phyloP scores from a whole-genome alignment of 2,797 vertebrate species.

The Australoheros facetus region DNA sequence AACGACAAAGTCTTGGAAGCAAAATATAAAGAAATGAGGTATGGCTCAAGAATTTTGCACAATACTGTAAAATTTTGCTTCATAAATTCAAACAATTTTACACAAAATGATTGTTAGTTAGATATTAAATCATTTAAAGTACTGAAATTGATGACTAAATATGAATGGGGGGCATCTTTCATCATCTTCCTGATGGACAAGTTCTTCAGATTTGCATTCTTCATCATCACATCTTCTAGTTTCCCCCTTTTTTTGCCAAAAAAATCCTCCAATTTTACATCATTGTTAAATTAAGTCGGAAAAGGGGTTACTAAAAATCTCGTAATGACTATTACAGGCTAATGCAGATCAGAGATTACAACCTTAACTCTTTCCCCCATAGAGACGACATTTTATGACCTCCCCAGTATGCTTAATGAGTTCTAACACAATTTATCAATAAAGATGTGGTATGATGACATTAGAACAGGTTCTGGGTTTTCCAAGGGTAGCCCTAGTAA shows the following conservation, averaged over 20 bases:
- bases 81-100: not conserved
- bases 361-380: not conserved
- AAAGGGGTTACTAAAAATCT: not conserved
- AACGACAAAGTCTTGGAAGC: not conserved
- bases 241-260: not conserved
- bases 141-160: not conserved
- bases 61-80: not conserved
- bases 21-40: not conserved
- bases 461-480: not conserved
- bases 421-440: not conserved
- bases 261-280: not conserved
- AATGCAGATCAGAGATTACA: not conserved
- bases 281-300: not conserved
- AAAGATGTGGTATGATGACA: not conserved
- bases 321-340: not conserved
- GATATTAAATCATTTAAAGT: not conserved
- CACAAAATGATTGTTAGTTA: not conserved
- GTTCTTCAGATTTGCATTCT: not conserved
- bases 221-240: not conserved
- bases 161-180: not conserved
- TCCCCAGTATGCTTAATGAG: not conserved
- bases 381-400: not conserved
- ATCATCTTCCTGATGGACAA: not conserved
- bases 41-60: not conserved
- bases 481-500: not conserved